Evolutionary conservation across 2,113 vertebrate species (phyloP).

Genomic region (Notarius lentiginosus): DNA sequence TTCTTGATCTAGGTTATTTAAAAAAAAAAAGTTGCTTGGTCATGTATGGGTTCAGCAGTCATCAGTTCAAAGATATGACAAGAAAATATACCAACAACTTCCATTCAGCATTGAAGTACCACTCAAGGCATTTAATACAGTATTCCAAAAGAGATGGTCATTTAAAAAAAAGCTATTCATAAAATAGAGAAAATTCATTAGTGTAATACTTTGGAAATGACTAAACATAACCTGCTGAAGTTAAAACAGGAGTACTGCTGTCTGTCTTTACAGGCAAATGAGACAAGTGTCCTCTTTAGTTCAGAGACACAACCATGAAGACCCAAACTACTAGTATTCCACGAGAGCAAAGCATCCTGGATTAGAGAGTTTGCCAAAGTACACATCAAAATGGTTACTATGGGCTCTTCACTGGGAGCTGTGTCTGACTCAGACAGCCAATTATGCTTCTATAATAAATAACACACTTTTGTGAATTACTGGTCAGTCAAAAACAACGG

Average conservation of each 20-base stretch:
- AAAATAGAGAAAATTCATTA: conserved; percentile 38
- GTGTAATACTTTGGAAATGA: conserved; percentile 46
- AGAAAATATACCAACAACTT: conserved; percentile 30
- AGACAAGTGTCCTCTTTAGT: conserved; percentile 8
- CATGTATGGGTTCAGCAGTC: conserved; percentile 40
- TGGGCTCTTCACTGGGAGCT: too few species aligned
- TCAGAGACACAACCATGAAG: neutral
- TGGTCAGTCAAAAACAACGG: neutral
- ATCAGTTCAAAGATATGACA: conserved; percentile 30
- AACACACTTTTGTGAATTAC: conserved; percentile 11
- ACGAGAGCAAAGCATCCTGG: neutral
- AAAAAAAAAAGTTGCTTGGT: conserved; percentile 18
- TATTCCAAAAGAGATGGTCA: conserved; percentile 28
- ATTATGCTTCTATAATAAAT: conserved; percentile 15
- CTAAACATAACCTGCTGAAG: conserved; percentile 19
- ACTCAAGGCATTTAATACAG: conserved; percentile 47
- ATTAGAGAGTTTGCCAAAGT: conserved; percentile 6
- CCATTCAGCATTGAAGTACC: conserved; percentile 41
- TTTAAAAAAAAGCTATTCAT: conserved; percentile 4
- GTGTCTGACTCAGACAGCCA: neutral
- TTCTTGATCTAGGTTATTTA: neutral
- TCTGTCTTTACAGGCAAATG: conserved; percentile 23
- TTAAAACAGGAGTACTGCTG: conserved; percentile 33
- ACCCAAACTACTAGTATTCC: conserved; percentile 1
- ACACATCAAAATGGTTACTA: neutral